These are phyloP conservation scores for Mizuhopecten yessoensis DNA, from an alignment of 1,140 invertebrate species.

Conservation along the genomic window DNA sequence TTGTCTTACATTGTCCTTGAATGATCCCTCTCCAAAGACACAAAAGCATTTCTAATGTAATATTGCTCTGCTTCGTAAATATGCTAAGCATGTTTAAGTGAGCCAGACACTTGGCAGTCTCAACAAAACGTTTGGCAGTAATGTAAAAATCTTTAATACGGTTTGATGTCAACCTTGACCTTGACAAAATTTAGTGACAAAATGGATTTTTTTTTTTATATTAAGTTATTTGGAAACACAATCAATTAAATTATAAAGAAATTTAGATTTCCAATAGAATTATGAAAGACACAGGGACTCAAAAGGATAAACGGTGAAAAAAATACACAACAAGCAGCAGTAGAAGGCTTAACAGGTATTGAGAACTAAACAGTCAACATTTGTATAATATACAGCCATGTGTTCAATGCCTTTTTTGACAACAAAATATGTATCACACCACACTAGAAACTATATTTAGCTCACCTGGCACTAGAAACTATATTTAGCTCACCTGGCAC, in stretches of 20 bases:
- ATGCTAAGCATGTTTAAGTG: conserved; percentile 9
- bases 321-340: too few relatives aligned
- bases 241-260: not conserved
- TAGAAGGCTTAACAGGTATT: not conserved
- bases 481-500: too few relatives aligned
- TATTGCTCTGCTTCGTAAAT: conserved; percentile 5
- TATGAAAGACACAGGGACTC: not conserved
- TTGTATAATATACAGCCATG: too few relatives aligned
- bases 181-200: conserved; percentile 3
- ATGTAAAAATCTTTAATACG: conserved; percentile 25
- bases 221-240: not conserved
- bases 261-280: not conserved
- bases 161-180: not conserved
- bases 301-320: not conserved
- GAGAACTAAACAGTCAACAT: not conserved
- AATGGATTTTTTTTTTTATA: not conserved
- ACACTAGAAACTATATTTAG: too few relatives aligned
- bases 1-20: conserved; percentile 4
- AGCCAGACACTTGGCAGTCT: conserved; percentile 9
- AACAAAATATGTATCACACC: too few relatives aligned
- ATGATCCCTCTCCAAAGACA: not conserved
- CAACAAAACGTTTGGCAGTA: not conserved
- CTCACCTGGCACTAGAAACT: too few relatives aligned
- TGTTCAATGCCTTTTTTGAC: too few relatives aligned
- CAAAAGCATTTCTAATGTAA: conserved; percentile 35